Percentiles rank a stretch among this genome's conserved stretches.
These are phyloP conservation scores for Cephus runcator DNA, from an alignment of 2,888 invertebrate species.

Conservation along the genomic window DNA sequence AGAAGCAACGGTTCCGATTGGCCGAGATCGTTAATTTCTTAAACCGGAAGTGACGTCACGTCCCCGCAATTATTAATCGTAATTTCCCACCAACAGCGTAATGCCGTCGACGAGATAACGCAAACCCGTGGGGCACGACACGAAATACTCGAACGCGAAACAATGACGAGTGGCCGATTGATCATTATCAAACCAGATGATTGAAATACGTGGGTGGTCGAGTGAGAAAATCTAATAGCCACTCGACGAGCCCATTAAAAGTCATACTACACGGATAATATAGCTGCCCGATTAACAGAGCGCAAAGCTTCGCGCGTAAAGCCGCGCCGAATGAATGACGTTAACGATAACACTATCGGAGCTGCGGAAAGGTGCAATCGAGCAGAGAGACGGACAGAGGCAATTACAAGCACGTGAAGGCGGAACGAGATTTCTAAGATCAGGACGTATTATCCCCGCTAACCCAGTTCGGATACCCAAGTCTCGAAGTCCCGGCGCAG, in stretches of 20 bases:
- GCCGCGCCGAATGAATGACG: slow-evolving; percentile 50
- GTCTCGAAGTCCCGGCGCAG: neutral
- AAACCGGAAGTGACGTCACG: neutral
- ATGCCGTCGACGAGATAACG: too few relatives aligned
- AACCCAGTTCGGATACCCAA: neutral
- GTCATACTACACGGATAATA: slow-evolving; percentile 49
- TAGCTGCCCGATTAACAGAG: slow-evolving; percentile 60
- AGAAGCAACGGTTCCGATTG: too few relatives aligned
- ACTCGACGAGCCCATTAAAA: slow-evolving; percentile 21
- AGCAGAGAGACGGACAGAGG: neutral
- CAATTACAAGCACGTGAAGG: neutral
- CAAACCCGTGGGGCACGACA: too few relatives aligned
- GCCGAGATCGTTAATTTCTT: neutral
- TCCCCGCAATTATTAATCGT: too few relatives aligned
- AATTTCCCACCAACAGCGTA: too few relatives aligned
- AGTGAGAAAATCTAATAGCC: neutral
- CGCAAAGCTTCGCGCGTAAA: slow-evolving; percentile 50
- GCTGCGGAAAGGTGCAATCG: neutral
- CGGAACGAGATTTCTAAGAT: neutral
- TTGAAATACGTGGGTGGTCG: neutral
- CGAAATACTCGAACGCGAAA: neutral
- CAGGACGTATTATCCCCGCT: neutral
- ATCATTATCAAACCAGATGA: neutral
- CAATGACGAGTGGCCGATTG: neutral
- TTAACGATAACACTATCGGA: neutral